A percentile compares a stretch with the other conserved stretches of the same genome.
Conservation (phyloP, 1,140 invertebrate genomes). For the Medauroidea extradentata region DNA sequence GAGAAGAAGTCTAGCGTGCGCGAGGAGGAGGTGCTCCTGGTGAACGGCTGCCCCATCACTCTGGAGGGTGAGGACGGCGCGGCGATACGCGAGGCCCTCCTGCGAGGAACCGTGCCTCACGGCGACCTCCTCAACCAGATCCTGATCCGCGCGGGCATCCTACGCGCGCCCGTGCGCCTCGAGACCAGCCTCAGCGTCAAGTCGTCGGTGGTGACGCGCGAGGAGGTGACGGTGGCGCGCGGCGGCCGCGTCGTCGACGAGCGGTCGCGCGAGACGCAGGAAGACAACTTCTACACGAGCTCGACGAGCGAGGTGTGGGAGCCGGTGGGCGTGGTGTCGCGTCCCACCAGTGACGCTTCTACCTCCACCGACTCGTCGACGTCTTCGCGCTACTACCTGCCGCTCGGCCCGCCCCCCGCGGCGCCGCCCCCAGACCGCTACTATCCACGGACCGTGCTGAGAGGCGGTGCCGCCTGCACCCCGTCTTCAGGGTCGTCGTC, state of each 20-base stretch:
- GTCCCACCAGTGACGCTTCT: neutral
- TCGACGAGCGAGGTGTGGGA: slow-evolving; percentile 52
- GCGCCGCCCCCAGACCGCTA: neutral
- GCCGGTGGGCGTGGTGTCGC: neutral
- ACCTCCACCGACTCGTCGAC: neutral
- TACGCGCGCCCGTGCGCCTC: slow-evolving; percentile 64
- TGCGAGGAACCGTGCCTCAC: slow-evolving; percentile 62
- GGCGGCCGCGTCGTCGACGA: slow-evolving; percentile 67
- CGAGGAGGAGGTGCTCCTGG: slow-evolving; percentile 68
- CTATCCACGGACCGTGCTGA: slow-evolving; percentile 9
- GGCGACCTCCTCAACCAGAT: slow-evolving; percentile 69
- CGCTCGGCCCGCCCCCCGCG: neutral
- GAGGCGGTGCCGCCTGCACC: slow-evolving; percentile 12
- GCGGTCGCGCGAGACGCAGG: slow-evolving; percentile 64
- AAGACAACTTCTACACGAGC: slow-evolving; percentile 65
- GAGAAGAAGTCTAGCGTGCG: slow-evolving; percentile 67
- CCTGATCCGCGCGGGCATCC: slow-evolving; percentile 60
- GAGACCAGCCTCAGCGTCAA: slow-evolving; percentile 70
- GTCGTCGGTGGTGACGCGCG: slow-evolving; percentile 65
- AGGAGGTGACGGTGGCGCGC: slow-evolving; percentile 65
- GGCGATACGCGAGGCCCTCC: slow-evolving; percentile 63
- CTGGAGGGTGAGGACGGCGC: slow-evolving; percentile 64
- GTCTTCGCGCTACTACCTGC: neutral
- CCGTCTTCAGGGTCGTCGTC: slow-evolving; percentile 5
- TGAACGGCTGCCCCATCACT: slow-evolving; percentile 67